A percentile compares a stretch with the other conserved stretches of the same genome.
Conservation (phyloP, 2,113 vertebrate genomes). For the Balaeniceps rex region DNA sequence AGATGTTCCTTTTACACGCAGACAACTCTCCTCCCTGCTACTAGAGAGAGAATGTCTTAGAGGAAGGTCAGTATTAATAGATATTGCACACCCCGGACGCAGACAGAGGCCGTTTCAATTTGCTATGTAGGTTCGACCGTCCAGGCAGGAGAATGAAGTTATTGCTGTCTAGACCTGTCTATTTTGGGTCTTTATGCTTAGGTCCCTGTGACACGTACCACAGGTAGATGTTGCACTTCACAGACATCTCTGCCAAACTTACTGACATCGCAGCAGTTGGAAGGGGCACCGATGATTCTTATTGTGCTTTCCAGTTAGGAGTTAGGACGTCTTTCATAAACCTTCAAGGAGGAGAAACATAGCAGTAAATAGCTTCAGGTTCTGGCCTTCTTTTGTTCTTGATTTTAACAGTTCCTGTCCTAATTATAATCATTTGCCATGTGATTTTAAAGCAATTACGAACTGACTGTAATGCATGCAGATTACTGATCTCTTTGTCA, state of each 20-base stretch:
- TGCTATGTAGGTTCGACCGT: not conserved
- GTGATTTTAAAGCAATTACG: conserved; percentile 56
- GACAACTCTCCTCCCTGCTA: not conserved
- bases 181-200: not conserved
- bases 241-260: not conserved
- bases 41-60: not conserved
- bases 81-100: not conserved
- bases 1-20: not conserved
- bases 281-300: not conserved
- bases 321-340: not conserved
- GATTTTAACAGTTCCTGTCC: conserved; percentile 13
- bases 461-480: conserved; percentile 43
- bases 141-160: not conserved
- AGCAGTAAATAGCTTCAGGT: not conserved
- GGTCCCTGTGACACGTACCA: not conserved
- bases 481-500: conserved; percentile 32
- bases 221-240: not conserved
- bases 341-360: not conserved
- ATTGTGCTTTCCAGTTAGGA: not conserved
- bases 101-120: not conserved
- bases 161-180: not conserved
- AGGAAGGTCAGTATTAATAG: not conserved
- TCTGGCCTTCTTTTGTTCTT: conserved; percentile 26
- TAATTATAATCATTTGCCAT: conserved; percentile 33
- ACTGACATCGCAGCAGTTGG: not conserved